Evolutionary conservation across 2,113 vertebrate genomes (phyloP), one percentile per base, ranked within the genome.

Genomic region (Thermophis baileyi): DNA sequence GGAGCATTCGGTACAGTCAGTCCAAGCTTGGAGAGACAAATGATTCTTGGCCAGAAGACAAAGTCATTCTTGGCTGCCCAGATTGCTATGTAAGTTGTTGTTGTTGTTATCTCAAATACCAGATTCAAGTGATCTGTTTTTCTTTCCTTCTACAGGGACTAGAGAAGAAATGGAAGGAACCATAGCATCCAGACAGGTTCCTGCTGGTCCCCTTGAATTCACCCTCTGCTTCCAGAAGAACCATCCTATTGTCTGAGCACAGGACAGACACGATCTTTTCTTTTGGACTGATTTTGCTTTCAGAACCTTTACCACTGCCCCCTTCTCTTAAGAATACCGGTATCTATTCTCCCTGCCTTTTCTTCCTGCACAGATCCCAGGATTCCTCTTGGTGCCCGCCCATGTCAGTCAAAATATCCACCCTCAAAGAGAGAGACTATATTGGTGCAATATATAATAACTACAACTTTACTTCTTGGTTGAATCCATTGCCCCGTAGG

Each of bases 181-280:
- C 94, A 95, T 93, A 93, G 95, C 95, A 94, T 91, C 96, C 95
- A 92, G 93, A 94, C 53, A 92, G 94, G 93, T 96, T 96, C 93
- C 96, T 93, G 95, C 8, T 92, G 88, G 81, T 93, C 91, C 92
- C 93, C 91, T 93, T 93, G 93, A 95, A 93, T 93, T 92, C 81
- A 89, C 94, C 88, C 94, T 94, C 95, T 91, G 93, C 95, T 94
- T 96, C 85, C 95, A 93, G 95, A 96, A 97, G 96, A 92, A 87
- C 89, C 91, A 92, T 89, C 94, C 87, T 91, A 35, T 44, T 55
- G 74, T 46, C 88, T 90, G 81, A 54, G 63, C 55, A 40, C 90
- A 93, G 93, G 94, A 89, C 89, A 95, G 96, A 96, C 50, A 6
- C 94, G 7, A 88, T 69, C 47, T 53, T 93, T 63, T 93, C 94